Conservation (phyloP, 2,113 vertebrate species). For the Antechinus flavipes region DNA sequence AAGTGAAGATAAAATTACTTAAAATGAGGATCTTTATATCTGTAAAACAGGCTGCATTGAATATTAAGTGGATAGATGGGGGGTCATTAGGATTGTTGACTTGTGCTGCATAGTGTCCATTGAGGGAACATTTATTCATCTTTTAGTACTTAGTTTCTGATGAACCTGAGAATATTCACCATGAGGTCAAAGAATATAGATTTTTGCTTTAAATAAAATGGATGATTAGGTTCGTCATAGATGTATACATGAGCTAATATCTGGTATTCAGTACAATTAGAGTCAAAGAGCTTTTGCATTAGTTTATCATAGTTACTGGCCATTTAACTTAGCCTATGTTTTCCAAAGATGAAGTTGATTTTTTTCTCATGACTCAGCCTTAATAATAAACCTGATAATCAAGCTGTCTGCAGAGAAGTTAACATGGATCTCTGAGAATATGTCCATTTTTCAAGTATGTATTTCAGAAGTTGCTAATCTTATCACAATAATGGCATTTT, state of each 20-base stretch:
- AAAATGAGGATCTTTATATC: background rate
- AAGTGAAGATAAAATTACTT: background rate
- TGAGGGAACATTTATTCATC: background rate
- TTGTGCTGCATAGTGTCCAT: background rate
- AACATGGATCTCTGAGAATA: background rate
- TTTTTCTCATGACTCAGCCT: background rate
- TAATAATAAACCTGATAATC: background rate
- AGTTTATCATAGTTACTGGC: background rate
- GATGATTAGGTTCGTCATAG: background rate
- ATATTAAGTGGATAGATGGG: background rate
- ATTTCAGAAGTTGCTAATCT: background rate
- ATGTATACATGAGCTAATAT: background rate
- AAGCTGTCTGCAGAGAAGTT: background rate
- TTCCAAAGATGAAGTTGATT: background rate
- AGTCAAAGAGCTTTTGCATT: background rate
- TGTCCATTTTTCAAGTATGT: background rate
- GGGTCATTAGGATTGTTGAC: background rate
- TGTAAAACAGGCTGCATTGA: background rate
- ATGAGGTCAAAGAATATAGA: background rate
- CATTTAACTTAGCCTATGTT: background rate
- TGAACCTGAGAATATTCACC: background rate
- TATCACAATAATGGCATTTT: background rate
- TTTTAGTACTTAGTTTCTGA: background rate
- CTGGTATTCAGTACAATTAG: background rate
- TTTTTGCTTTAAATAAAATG: background rate